Conservation (phyloP, 2,888 invertebrate genomes). For the Gastracanthus pulcherrimus region DNA sequence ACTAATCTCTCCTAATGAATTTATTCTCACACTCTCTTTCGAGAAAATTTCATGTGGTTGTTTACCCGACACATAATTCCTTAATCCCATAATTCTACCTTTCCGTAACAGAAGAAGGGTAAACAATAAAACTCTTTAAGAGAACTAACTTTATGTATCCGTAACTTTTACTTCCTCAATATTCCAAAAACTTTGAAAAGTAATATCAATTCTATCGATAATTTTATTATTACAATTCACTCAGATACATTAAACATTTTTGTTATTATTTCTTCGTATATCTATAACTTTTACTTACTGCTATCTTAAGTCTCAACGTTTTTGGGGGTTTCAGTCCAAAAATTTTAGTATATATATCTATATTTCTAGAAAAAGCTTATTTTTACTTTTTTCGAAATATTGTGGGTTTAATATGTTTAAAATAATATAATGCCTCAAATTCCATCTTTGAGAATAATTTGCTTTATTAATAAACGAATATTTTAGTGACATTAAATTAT, state of each 20-base stretch:
- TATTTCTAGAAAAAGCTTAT: no score
- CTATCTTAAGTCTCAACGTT: no score
- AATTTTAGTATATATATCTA: no score
- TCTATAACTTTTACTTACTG: no score
- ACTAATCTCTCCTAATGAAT: not conserved
- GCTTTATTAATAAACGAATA: no score
- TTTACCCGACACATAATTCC: not conserved
- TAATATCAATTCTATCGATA: not conserved
- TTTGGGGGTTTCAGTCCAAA: no score
- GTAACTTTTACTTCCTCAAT: not conserved
- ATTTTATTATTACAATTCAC: not conserved
- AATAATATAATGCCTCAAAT: no score
- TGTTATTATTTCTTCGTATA: conserved; percentile 29
- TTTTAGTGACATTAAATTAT: no score
- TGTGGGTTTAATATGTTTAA: no score
- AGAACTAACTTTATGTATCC: not conserved
- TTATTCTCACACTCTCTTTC: not conserved
- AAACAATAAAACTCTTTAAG: not conserved
- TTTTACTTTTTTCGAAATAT: no score
- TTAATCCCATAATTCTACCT: not conserved
- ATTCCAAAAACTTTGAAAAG: not conserved
- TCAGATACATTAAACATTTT: not conserved
- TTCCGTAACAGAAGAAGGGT: not conserved
- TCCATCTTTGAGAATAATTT: no score
- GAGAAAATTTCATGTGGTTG: not conserved